Percentiles rank a stretch among this genome's conserved stretches.
These are phyloP conservation scores for Microplitis demolitor DNA, from an alignment of 1,140 invertebrate species.

Conservation along the genomic window DNA sequence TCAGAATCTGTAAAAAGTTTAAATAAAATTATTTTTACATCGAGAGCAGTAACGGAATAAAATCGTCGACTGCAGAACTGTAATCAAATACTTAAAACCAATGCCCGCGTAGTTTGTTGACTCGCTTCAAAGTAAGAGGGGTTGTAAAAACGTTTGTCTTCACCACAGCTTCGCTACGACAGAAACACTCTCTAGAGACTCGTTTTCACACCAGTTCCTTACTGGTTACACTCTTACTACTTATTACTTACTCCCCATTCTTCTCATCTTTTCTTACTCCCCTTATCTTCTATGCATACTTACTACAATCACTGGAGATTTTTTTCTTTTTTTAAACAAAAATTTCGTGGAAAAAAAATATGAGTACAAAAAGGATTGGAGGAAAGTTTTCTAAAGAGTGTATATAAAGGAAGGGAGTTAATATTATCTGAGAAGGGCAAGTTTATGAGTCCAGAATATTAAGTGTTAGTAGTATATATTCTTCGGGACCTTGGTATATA, in stretches of 20 bases:
- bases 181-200: conserved; percentile 22
- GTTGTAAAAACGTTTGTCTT: conserved; percentile 45
- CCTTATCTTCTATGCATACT: background rate
- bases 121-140: conserved; percentile 10
- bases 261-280: background rate
- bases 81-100: conserved; percentile 58
- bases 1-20: too few species aligned
- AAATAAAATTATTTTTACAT: conserved; percentile 15
- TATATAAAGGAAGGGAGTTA: background rate
- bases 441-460: conserved; percentile 6
- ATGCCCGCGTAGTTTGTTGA: conserved; percentile 22
- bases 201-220: conserved; percentile 16
- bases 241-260: background rate
- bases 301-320: conserved; percentile 21
- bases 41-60: conserved; percentile 18
- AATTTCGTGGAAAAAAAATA: background rate
- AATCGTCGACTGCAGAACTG: conserved; percentile 38
- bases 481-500: conserved; percentile 15
- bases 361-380: conserved; percentile 19
- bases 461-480: conserved; percentile 14
- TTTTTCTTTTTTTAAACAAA: background rate
- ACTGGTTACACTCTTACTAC: conserved; percentile 20
- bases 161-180: background rate
- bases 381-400: conserved; percentile 16
- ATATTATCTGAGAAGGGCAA: background rate